Evolutionary conservation across 1,140 invertebrate species (phyloP).

Genomic region (Brachystomella parvula): DNA sequence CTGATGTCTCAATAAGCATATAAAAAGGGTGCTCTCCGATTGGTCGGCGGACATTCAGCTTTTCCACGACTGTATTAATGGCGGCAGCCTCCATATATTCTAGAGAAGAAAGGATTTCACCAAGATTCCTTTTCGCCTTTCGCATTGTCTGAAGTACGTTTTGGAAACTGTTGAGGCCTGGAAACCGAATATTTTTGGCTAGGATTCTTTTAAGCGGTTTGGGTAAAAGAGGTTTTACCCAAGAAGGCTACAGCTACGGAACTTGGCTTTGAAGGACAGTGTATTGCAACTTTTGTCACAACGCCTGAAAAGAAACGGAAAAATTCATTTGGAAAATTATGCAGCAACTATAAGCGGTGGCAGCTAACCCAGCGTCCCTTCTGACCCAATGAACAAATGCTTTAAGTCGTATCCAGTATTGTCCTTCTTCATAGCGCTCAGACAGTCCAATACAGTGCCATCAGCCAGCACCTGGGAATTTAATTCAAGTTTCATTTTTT

Average conservation of each 20-base stretch:
- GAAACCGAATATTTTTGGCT: constrained; percentile 15
- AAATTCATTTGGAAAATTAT: no score
- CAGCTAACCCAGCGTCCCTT: constrained; percentile 81
- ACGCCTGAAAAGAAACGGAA: constrained; percentile 48
- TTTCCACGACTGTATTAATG: constrained; percentile 51
- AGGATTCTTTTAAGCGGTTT: no score
- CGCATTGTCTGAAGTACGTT: constrained; percentile 65
- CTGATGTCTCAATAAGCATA: constrained; percentile 82
- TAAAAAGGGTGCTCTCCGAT: constrained; percentile 70
- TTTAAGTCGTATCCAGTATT: constrained; percentile 96
- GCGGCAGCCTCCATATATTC: constrained; percentile 61
- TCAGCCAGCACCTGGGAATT: constrained; percentile 87
- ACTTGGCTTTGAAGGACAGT: constrained; percentile 73
- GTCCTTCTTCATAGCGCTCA: constrained; percentile 85
- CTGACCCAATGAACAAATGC: constrained; percentile 93
- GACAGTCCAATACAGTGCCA: constrained; percentile 75
- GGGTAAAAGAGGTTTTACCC: no score
- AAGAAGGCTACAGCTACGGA: constrained; percentile 76
- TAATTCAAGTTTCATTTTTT: no score
- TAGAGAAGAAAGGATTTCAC: constrained; percentile 86
- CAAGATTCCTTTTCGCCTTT: constrained; percentile 62
- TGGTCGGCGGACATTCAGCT: constrained; percentile 58
- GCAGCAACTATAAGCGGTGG: no score
- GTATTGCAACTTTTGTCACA: constrained; percentile 83
- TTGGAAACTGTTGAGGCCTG: constrained; percentile 65